phyloP scores from a whole-genome alignment of 2,888 invertebrate genomes.

The Quadriops clusia region DNA sequence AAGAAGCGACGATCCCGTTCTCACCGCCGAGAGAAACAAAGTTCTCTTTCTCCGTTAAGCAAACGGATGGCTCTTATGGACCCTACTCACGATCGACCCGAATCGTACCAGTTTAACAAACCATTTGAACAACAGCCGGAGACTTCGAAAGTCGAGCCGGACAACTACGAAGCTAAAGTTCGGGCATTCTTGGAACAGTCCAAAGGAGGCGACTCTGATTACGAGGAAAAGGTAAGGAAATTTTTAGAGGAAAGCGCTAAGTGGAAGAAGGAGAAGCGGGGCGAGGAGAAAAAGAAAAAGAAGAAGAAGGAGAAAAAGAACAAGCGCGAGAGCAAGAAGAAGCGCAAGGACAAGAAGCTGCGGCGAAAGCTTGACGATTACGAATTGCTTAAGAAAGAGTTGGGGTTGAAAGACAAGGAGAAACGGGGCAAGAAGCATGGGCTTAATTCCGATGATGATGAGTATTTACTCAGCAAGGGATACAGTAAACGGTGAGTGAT shows the following conservation, averaged over 20 bases:
- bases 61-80: constrained; percentile 70
- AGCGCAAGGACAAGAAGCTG: constrained; percentile 61
- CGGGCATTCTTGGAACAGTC: constrained; percentile 60
- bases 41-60: constrained; percentile 69
- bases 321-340: constrained; percentile 64
- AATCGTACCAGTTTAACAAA: constrained; percentile 59
- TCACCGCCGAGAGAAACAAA: constrained; percentile 47
- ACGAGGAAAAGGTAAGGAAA: constrained; percentile 74
- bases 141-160: constrained; percentile 31
- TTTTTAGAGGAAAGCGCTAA: constrained; percentile 73
- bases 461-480: constrained; percentile 37
- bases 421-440: constrained; percentile 32
- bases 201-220: constrained; percentile 69
- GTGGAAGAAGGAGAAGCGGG: constrained; percentile 61
- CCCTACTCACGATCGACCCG: constrained; percentile 39
- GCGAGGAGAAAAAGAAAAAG: constrained; percentile 52
- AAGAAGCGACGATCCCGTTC: constrained; percentile 48
- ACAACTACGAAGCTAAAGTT: constrained; percentile 59
- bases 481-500: constrained; percentile 32
- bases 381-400: constrained; percentile 51
- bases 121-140: constrained; percentile 42
- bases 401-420: constrained; percentile 30
- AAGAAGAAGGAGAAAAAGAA: constrained; percentile 43
- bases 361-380: constrained; percentile 55
- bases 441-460: constrained; percentile 36